These are phyloP conservation scores for Plecturocebus donacophilus DNA, from an alignment of 2,113 vertebrate genomes.

Conservation along the genomic window DNA sequence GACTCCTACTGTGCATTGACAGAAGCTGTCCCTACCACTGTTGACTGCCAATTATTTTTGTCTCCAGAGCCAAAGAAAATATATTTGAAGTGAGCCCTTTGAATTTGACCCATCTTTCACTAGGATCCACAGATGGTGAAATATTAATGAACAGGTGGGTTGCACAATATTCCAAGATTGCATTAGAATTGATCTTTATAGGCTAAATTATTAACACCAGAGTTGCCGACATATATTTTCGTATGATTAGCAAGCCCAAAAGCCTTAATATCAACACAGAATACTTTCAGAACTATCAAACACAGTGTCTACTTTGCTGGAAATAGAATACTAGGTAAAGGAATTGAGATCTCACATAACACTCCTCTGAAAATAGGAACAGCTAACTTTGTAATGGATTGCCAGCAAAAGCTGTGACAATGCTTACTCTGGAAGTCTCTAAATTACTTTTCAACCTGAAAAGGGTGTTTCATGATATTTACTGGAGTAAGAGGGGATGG, in stretches of 20 bases:
- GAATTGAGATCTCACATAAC: not conserved
- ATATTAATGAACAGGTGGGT: slow-evolving; percentile 52
- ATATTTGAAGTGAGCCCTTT: slow-evolving; percentile 42
- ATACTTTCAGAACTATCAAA: not conserved
- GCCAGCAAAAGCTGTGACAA: not conserved
- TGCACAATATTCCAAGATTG: not conserved
- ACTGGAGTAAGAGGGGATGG: not conserved
- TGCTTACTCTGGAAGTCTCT: not conserved
- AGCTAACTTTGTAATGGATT: slow-evolving; percentile 24
- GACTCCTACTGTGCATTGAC: not conserved
- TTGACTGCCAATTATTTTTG: slow-evolving; percentile 27
- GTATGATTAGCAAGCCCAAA: not conserved
- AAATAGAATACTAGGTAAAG: not conserved
- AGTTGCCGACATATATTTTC: not conserved
- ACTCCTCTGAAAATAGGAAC: not conserved
- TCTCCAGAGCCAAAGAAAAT: slow-evolving; percentile 59
- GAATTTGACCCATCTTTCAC: slow-evolving; percentile 30
- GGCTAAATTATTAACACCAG: slow-evolving; percentile 34
- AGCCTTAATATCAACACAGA: not conserved
- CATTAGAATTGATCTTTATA: slow-evolving; percentile 1
- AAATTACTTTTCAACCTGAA: not conserved
- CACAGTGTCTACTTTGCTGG: not conserved
- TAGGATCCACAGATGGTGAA: slow-evolving; percentile 34
- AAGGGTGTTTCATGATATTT: not conserved
- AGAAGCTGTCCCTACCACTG: not conserved